phyloP scores from a whole-genome alignment of 2,113 vertebrate genomes.

The Prietella phreatophila region DNA sequence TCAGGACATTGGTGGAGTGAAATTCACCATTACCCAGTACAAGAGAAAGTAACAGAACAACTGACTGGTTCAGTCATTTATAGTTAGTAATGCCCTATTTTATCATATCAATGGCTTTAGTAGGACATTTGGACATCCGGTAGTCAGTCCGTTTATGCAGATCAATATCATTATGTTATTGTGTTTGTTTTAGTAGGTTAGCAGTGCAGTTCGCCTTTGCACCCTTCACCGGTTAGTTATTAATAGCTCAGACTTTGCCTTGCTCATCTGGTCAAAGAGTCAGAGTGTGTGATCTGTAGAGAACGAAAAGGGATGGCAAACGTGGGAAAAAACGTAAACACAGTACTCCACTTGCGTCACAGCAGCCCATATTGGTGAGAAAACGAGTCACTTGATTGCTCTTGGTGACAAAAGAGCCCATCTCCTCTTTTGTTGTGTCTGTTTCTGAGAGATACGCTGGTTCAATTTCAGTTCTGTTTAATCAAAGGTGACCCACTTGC shows the following conservation, averaged over 20 bases:
- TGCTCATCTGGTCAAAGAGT: conserved; percentile 38
- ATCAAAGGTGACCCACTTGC: conserved; percentile 74
- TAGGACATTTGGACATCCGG: not conserved
- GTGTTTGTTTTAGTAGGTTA: conserved; percentile 58
- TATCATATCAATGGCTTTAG: not conserved
- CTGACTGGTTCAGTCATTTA: not conserved
- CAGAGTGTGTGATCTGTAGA: conserved; percentile 28
- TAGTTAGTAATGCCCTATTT: not conserved
- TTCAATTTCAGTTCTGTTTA: conserved; percentile 62
- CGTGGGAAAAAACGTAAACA: conserved; percentile 37
- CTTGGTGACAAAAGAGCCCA: conserved; percentile 52
- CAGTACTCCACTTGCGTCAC: conserved; percentile 61
- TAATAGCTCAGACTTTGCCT: conserved; percentile 56
- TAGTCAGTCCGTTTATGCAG: not conserved
- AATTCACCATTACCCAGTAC: not conserved
- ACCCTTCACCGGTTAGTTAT: conserved; percentile 49
- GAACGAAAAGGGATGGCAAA: conserved; percentile 11
- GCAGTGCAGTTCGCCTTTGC: conserved; percentile 48
- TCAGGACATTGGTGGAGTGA: not conserved
- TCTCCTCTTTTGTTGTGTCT: conserved; percentile 26
- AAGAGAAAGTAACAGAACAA: not conserved
- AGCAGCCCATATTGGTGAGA: conserved; percentile 41
- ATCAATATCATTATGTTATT: conserved; percentile 42
- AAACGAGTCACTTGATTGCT: conserved; percentile 57
- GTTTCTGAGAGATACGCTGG: conserved; percentile 46